Evolutionary conservation across 2,888 invertebrate genomes (phyloP).

Genomic region (Carcina quercana): DNA sequence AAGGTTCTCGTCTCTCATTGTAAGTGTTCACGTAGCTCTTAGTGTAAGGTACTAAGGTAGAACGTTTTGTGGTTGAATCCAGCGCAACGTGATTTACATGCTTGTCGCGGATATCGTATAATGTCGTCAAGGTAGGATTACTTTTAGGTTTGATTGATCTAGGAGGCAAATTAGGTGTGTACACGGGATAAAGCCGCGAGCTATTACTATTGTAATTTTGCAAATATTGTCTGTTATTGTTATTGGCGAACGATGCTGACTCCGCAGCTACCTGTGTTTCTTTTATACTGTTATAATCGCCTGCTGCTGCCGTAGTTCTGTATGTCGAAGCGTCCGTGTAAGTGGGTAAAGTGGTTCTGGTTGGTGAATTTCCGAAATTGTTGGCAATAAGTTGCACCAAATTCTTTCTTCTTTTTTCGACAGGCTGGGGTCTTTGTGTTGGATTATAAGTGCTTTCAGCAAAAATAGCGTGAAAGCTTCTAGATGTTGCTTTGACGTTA

Average conservation of each 20-base stretch:
- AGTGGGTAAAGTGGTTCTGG: constrained; percentile 43
- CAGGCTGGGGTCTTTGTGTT: constrained; percentile 48
- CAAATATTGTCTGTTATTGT: constrained; percentile 58
- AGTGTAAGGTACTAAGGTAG: constrained; percentile 58
- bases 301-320: constrained; percentile 44
- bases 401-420: constrained; percentile 54
- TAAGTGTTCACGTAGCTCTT: constrained; percentile 42
- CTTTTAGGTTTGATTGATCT: constrained; percentile 40
- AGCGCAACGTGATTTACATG: constrained; percentile 25
- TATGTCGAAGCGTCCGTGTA: constrained; percentile 49
- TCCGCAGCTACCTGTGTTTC: constrained; percentile 85
- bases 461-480: constrained; percentile 52
- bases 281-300: constrained; percentile 53
- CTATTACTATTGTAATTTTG: constrained; percentile 58
- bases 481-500: constrained; percentile 40
- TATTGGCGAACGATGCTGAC: constrained; percentile 82
- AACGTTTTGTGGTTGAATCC: constrained; percentile 48
- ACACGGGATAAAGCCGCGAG: constrained; percentile 57
- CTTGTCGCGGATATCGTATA: constrained; percentile 58
- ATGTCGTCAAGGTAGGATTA: constrained; percentile 56
- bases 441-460: constrained; percentile 40
- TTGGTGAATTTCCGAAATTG: constrained; percentile 42
- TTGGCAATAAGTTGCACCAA: constrained; percentile 58
- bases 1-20: constrained; percentile 51
- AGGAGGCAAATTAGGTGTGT: constrained; percentile 46